Evolutionary conservation across 2,113 vertebrate genomes (phyloP), one percentile per base, ranked within the genome.

Genomic region (Dipodomys spectabilis): DNA sequence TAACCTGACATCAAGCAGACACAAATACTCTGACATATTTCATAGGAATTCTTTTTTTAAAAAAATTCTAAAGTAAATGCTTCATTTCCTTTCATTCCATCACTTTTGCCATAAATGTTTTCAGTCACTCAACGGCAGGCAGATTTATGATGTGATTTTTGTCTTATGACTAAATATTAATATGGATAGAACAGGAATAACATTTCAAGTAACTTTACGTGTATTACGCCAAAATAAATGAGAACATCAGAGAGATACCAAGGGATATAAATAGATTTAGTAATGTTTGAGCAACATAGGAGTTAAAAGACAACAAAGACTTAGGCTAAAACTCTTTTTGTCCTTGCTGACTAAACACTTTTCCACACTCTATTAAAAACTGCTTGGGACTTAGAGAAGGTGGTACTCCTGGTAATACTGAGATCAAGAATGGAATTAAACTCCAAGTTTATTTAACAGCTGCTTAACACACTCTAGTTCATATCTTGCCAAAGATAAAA

Each of bases 71-170:
- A 84, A 65, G 2, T 69, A 92, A 93, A 81, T 69, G 3, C 39
- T 74, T 79, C 35, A 45, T 92, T 90, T 77, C 62, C 62, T 86
- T 84, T 77, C 20, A 80, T 69, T 69, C 71, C 44, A 74, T 57
- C 68, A 49, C n/a, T 49, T 39, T 82, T 74, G 23, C 32, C 74
- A 0, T 53, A 30, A 45, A 4, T 91, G 79, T 75, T 86, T 35
- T 82, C 35, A 82, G 19, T 65, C 18, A 77, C 35, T 92, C 18
- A 67, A 35, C 0, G 92, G 25, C 39, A 18, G 27, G 35, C 57
- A 82, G 3, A 22, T 82, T 74, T 65, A 53, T 10, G 67, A 15
- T 6, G 28, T 68, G 10, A n/a, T 18, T 57, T 86, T 79, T n/a
- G 74, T 28, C 45, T 32, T 28, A 10, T 35, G 13, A 39, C 32